Percentiles rank a stretch among this genome's conserved stretches.
These are phyloP conservation scores for Hippoglossus hippoglossus DNA, from an alignment of 2,797 vertebrate species.

Conservation along the genomic window DNA sequence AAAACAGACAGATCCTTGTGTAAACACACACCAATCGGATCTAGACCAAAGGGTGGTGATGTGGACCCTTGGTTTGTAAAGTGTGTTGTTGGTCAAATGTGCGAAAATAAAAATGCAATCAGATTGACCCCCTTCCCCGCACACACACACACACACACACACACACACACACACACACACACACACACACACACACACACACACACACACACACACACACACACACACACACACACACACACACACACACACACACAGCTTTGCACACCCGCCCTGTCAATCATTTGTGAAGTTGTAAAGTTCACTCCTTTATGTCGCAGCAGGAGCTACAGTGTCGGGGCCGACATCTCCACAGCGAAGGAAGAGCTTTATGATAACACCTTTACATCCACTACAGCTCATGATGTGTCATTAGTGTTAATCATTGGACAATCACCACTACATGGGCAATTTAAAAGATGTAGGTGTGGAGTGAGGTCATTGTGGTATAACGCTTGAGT, in stretches of 20 bases:
- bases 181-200: too few species aligned
- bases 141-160: too few species aligned
- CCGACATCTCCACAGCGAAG: conserved; percentile 10
- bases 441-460: conserved; percentile 5
- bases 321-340: conserved; percentile 13
- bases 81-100: conserved; percentile 65
- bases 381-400: conserved; percentile 50
- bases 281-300: conserved; percentile 67
- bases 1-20: neutral
- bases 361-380: conserved; percentile 50
- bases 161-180: too few species aligned
- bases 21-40: conserved; percentile 25
- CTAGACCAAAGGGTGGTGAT: conserved; percentile 24
- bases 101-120: conserved; percentile 65
- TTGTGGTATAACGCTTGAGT: conserved; percentile 2
- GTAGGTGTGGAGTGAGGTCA: neutral
- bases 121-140: conserved; percentile 26
- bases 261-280: conserved; percentile 62
- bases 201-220: too few species aligned
- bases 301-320: conserved; percentile 28
- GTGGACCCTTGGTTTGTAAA: conserved; percentile 15
- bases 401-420: conserved; percentile 59
- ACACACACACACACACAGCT: conserved; percentile 10
- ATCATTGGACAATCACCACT: conserved; percentile 50
- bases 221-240: too few species aligned